A percentile compares a stretch with the other conserved stretches of the same genome.
Evolutionary conservation across 2,888 invertebrate genomes (phyloP).

Genomic region (Acleris holmiana): DNA sequence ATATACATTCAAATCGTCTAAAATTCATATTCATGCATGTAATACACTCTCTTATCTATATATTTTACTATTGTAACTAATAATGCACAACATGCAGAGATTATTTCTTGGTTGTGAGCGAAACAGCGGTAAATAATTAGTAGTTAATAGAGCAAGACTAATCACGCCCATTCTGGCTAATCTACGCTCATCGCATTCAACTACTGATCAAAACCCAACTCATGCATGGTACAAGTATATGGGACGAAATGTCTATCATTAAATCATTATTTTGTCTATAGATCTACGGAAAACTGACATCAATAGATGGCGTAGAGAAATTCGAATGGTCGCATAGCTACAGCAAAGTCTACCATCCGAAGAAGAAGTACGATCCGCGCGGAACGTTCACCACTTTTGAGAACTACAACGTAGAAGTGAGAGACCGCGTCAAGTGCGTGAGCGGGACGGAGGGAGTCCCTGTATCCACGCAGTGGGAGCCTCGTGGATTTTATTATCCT

Average conservation of each 20-base stretch:
- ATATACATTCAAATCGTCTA: no score
- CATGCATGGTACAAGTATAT: no score
- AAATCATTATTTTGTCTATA: conserved; percentile 51
- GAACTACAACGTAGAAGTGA: conserved; percentile 98
- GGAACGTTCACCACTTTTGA: conserved; percentile 98
- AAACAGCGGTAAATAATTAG: no score
- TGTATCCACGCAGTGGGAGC: conserved; percentile 98
- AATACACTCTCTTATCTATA: no score
- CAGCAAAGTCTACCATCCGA: conserved; percentile 94
- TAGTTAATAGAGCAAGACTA: no score
- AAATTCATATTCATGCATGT: no score
- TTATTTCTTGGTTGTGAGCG: no score
- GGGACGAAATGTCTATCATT: neutral
- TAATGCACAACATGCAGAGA: no score
- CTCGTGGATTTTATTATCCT: conserved; percentile 97
- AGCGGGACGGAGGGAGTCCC: conserved; percentile 97
- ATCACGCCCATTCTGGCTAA: no score
- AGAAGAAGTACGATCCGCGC: conserved; percentile 93
- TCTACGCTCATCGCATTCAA: no score
- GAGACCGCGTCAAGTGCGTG: conserved; percentile 98
- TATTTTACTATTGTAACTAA: no score
- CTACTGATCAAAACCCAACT: no score
- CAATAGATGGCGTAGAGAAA: conserved; percentile 88
- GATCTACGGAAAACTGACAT: conserved; percentile 93
- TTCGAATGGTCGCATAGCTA: conserved; percentile 98